A percentile compares a stretch with the other conserved stretches of the same genome.
Evolutionary conservation across 2,797 vertebrate species (phyloP).

Genomic region (Sebastes nivosus): DNA sequence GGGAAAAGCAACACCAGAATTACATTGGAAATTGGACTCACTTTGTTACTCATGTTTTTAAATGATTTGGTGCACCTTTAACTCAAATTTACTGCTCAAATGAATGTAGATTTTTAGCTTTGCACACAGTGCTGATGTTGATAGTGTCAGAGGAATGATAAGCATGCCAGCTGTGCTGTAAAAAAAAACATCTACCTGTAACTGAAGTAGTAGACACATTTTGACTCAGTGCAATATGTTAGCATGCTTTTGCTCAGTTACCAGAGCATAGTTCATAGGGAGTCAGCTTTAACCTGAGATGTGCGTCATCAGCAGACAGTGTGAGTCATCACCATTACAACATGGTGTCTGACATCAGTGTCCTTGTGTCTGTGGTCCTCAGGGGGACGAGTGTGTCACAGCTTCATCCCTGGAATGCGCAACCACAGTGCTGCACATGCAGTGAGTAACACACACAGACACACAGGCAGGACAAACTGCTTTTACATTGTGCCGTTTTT

Average conservation of each 20-base stretch:
- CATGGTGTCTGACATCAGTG: conserved; percentile 36
- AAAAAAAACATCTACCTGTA: not conserved
- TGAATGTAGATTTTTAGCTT: not conserved
- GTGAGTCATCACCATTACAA: conserved; percentile 39
- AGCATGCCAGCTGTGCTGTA: not conserved
- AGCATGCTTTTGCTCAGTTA: not conserved
- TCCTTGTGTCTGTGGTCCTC: conserved; percentile 47
- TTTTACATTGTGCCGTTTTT: not conserved
- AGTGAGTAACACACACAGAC: conserved; percentile 61
- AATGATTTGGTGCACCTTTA: not conserved
- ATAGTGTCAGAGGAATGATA: not conserved
- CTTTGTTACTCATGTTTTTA: not conserved
- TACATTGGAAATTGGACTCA: not conserved
- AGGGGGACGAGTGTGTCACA: conserved; percentile 85
- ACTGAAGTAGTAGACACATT: not conserved
- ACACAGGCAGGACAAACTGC: not conserved
- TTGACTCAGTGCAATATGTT: not conserved
- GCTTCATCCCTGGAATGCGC: conserved; percentile 84
- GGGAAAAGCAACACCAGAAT: not conserved
- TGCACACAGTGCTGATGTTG: not conserved
- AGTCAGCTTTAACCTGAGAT: conserved; percentile 7
- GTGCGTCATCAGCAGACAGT: conserved; percentile 6
- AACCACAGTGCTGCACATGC: conserved; percentile 76
- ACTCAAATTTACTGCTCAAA: not conserved
- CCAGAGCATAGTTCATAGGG: not conserved